Conservation (phyloP, 2,113 vertebrate genomes). For the Pampusana beccarii region DNA sequence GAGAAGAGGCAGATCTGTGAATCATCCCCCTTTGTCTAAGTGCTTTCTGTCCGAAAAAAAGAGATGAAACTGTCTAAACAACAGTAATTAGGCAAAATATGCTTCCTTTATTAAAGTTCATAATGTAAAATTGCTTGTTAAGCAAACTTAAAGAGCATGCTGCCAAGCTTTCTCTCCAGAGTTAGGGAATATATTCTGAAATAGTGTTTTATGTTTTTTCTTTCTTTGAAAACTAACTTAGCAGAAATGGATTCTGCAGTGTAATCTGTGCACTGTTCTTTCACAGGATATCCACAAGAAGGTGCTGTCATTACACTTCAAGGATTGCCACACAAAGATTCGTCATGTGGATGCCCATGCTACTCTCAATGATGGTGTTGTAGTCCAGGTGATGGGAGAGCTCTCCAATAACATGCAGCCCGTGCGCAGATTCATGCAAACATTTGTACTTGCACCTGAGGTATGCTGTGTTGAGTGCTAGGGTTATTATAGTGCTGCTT, state of each 20-base stretch:
- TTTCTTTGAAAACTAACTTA: not conserved
- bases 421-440: constrained; percentile 98
- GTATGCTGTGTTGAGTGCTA: constrained; percentile 60
- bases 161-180: not conserved
- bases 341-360: constrained; percentile 95
- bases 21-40: not conserved
- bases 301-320: constrained; percentile 95
- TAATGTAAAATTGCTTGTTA: not conserved
- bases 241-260: not conserved
- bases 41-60: not conserved
- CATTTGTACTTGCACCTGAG: constrained; percentile 95
- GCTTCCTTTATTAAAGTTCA: not conserved
- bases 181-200: not conserved
- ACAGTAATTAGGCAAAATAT: not conserved
- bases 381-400: constrained; percentile 98
- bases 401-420: constrained; percentile 98
- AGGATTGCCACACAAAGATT: constrained; percentile 97
- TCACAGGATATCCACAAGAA: constrained; percentile 90
- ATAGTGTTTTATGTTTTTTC: not conserved
- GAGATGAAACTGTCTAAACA: not conserved
- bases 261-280: rapidly evolving
- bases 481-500: rapidly evolving
- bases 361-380: constrained; percentile 94
- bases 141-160: not conserved
- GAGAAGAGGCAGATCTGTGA: not conserved